These are phyloP conservation scores for Mesocricetus auratus DNA, from an alignment of 2,113 vertebrate species.

Conservation along the genomic window DNA sequence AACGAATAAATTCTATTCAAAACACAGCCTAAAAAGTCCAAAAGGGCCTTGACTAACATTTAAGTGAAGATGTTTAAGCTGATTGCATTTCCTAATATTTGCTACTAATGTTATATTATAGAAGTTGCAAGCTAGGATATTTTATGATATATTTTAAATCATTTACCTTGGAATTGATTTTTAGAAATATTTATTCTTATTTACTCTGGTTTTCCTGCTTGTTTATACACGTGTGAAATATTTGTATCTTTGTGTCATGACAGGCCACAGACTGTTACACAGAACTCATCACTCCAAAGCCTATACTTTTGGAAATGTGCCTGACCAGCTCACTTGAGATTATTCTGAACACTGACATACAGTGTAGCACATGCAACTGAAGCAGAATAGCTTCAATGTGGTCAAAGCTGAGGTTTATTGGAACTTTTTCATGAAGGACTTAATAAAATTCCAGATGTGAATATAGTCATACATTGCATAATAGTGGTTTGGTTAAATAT, in stretches of 20 bases:
- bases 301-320: neutral
- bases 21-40: conserved; percentile 45
- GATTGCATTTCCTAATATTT: conserved; percentile 46
- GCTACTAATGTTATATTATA: neutral
- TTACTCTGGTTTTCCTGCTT: neutral
- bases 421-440: neutral
- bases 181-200: neutral
- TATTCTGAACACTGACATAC: neutral
- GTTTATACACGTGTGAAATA: neutral
- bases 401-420: neutral
- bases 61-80: conserved; percentile 10
- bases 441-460: neutral
- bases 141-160: neutral
- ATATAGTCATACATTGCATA: neutral
- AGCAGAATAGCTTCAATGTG: neutral
- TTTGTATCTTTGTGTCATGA: neutral
- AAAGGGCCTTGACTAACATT: neutral
- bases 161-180: neutral
- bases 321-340: neutral
- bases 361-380: neutral
- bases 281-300: neutral
- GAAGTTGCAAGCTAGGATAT: neutral
- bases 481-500: neutral
- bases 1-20: conserved; percentile 57
- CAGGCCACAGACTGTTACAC: neutral